Evolutionary conservation across 2,797 vertebrate genomes (phyloP).

Genomic region (Hephaestus fuliginosus): DNA sequence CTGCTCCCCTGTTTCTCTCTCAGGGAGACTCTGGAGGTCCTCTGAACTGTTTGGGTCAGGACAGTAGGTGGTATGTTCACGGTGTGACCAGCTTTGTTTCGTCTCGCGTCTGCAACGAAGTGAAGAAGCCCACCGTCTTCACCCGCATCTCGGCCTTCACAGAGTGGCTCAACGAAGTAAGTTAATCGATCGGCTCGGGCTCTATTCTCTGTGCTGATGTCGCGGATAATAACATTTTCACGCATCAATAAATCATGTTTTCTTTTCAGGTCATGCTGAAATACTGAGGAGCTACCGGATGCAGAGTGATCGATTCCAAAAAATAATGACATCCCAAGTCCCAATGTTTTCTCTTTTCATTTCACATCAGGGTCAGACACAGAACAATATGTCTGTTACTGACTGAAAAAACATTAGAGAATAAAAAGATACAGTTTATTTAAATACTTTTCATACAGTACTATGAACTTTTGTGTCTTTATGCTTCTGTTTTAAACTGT

Average conservation of each 20-base stretch:
- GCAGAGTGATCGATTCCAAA: not conserved
- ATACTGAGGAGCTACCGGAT: slow-evolving; percentile 58
- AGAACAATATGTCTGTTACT: not conserved
- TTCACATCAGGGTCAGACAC: slow-evolving; percentile 6
- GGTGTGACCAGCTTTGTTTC: slow-evolving; percentile 84
- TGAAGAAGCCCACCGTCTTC: slow-evolving; percentile 82
- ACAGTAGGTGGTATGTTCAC: slow-evolving; percentile 80
- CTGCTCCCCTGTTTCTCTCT: slow-evolving; percentile 6
- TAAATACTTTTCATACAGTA: not conserved
- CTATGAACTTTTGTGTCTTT: not conserved
- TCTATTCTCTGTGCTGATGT: not conserved
- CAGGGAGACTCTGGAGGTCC: slow-evolving; percentile 82
- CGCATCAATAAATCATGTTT: slow-evolving; percentile 20
- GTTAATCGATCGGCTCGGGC: not conserved
- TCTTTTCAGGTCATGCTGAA: slow-evolving; percentile 73
- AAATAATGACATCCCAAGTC: slow-evolving; percentile 16
- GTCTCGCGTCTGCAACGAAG: slow-evolving; percentile 72
- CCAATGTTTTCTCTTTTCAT: not conserved
- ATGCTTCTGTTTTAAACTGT: not conserved
- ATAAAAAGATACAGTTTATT: not conserved
- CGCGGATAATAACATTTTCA: not conserved
- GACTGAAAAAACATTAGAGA: not conserved
- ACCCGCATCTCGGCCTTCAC: slow-evolving; percentile 79
- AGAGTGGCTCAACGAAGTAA: slow-evolving; percentile 77
- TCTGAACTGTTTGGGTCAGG: slow-evolving; percentile 77